Conservation (phyloP, 2,113 vertebrate species). For the Upupa epops region DNA sequence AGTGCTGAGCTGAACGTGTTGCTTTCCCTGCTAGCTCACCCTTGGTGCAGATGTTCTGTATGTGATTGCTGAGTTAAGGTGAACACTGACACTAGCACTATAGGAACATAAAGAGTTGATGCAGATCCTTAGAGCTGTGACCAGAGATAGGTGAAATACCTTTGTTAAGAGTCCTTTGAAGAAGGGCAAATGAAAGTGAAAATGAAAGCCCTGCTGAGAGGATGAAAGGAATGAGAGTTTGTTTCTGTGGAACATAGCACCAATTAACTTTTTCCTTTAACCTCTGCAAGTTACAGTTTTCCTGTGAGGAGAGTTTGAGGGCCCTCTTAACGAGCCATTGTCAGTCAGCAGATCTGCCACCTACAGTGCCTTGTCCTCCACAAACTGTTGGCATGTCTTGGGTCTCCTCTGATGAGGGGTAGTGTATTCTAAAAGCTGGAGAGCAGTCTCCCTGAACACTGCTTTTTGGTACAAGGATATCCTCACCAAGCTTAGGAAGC, state of each 20-base stretch:
- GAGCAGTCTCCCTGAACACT: neutral
- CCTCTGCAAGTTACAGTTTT: neutral
- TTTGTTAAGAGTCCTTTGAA: slow-evolving; percentile 22
- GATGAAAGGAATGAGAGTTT: neutral
- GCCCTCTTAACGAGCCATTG: neutral
- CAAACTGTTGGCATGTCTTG: accelerated
- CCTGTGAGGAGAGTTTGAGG: neutral
- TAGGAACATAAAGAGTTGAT: neutral
- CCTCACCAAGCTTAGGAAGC: neutral
- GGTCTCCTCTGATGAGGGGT: neutral
- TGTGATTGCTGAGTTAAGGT: neutral
- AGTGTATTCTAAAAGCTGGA: neutral
- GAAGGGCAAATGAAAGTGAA: neutral
- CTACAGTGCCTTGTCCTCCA: neutral
- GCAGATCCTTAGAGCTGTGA: neutral
- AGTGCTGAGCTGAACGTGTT: neutral
- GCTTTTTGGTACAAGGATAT: neutral
- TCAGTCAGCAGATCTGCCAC: neutral
- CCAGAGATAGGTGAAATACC: neutral
- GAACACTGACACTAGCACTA: neutral
- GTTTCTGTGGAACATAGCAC: neutral
- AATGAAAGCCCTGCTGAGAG: neutral
- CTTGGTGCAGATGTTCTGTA: neutral
- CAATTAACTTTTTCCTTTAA: neutral
- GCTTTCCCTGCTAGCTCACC: neutral